Evolutionary conservation across 2,113 vertebrate species (phyloP).

Genomic region (Tinamus guttatus): DNA sequence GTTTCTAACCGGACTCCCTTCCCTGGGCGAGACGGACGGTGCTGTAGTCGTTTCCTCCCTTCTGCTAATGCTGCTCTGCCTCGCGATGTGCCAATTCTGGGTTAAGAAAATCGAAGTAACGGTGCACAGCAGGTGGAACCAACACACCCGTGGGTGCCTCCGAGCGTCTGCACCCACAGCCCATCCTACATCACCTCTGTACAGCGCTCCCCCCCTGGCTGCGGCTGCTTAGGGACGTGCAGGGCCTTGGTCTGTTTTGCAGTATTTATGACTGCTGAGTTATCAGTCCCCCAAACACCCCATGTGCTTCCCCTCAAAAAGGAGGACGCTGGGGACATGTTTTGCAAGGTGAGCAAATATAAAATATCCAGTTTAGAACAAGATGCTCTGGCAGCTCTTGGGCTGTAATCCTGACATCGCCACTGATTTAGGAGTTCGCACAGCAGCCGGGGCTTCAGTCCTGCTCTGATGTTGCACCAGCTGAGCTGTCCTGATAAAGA

Average conservation of each 20-base stretch:
- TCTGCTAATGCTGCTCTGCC: neutral
- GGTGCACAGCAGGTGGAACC: neutral
- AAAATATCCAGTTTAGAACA: neutral
- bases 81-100: accelerated
- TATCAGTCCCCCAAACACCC: neutral
- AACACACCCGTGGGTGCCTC: neutral
- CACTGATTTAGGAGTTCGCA: neutral
- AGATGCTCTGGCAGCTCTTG: neutral
- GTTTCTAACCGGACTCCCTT: neutral
- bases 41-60: neutral
- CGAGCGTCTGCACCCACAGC: neutral
- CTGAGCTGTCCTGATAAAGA: slow-evolving; percentile 12
- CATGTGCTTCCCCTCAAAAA: neutral
- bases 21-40: neutral
- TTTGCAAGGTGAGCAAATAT: accelerated
- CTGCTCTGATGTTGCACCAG: neutral
- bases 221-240: neutral
- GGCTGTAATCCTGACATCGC: neutral
- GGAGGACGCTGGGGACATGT: neutral
- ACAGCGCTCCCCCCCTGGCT: neutral
- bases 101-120: neutral
- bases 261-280: accelerated
- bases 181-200: neutral
- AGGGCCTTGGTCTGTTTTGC: neutral
- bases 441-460: neutral